phyloP scores from a whole-genome alignment of 2,888 invertebrate genomes.

The Cheilosia impressa region DNA sequence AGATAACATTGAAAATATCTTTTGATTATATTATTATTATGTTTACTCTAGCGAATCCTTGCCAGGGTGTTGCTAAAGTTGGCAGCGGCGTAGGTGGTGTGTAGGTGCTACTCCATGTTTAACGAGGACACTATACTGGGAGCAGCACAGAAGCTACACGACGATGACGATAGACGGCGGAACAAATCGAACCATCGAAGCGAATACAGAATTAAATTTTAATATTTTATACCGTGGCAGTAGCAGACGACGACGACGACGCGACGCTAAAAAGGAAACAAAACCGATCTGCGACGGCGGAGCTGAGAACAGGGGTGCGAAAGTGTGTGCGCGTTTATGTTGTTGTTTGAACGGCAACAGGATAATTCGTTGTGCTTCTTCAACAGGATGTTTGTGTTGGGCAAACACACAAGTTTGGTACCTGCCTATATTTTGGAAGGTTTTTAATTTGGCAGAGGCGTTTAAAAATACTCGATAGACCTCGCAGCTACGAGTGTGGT shows the following conservation, averaged over 20 bases:
- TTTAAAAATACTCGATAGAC: not conserved
- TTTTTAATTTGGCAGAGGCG: conserved; percentile 31
- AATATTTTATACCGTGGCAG: conserved; percentile 63
- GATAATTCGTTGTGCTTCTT: conserved; percentile 49
- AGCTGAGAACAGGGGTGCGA: conserved; percentile 44
- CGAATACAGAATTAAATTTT: conserved; percentile 72
- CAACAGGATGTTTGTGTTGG: conserved; percentile 52
- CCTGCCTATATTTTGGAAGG: not conserved
- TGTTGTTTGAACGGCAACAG: conserved; percentile 51
- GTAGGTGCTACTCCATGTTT: conserved; percentile 53
- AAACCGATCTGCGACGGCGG: conserved; percentile 4
- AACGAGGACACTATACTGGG: conserved; percentile 47
- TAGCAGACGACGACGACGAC: conserved; percentile 19
- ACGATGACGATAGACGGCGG: conserved; percentile 41
- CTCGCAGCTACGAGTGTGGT: too few relatives aligned
- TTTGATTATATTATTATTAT: conserved; percentile 75
- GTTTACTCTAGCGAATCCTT: conserved; percentile 72
- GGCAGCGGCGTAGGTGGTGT: conserved; percentile 8
- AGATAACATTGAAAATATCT: conserved; percentile 71
- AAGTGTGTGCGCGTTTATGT: conserved; percentile 35
- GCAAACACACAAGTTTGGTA: conserved; percentile 29
- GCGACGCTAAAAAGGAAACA: conserved; percentile 3
- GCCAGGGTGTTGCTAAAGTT: conserved; percentile 30
- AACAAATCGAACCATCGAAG: conserved; percentile 75
- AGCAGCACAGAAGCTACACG: conserved; percentile 33